phyloP scores from a whole-genome alignment of 2,113 vertebrate species.

The Rhinolophus sinicus region DNA sequence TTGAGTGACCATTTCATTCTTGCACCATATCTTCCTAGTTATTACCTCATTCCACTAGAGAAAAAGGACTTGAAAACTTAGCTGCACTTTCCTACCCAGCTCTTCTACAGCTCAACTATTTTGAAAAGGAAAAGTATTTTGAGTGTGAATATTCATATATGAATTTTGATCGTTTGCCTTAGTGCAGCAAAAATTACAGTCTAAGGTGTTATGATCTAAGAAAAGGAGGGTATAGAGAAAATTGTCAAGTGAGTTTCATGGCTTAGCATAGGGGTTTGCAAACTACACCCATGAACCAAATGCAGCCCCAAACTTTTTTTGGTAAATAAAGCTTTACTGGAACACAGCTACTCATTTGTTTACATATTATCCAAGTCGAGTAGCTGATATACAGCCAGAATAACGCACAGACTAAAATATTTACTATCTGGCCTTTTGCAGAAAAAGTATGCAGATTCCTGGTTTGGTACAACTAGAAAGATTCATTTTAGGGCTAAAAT shows the following conservation, averaged over 20 bases:
- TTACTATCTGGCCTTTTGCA: not conserved
- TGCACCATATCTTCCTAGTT: not conserved
- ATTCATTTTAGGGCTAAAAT: not conserved
- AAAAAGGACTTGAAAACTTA: constrained; percentile 5
- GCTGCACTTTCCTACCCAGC: not conserved
- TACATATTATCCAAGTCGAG: not conserved
- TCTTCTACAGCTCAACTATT: not conserved
- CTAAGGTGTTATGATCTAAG: not conserved
- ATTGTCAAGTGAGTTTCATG: not conserved
- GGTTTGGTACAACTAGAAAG: not conserved
- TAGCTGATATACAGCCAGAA: not conserved
- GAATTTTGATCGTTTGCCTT: constrained; percentile 18
- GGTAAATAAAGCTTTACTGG: not conserved
- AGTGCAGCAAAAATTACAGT: not conserved
- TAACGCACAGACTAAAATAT: not conserved
- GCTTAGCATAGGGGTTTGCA: not conserved
- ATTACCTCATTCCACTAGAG: not conserved
- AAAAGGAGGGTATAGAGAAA: not conserved
- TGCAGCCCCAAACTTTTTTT: not conserved
- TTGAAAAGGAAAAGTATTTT: constrained; percentile 25
- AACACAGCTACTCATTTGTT: not conserved
- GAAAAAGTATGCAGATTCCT: not conserved
- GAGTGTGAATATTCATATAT: not conserved
- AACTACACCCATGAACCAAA: not conserved
- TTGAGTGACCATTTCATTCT: not conserved